These are phyloP conservation scores for Dolichotis patagonum DNA, from an alignment of 2,113 vertebrate genomes.

Conservation along the genomic window DNA sequence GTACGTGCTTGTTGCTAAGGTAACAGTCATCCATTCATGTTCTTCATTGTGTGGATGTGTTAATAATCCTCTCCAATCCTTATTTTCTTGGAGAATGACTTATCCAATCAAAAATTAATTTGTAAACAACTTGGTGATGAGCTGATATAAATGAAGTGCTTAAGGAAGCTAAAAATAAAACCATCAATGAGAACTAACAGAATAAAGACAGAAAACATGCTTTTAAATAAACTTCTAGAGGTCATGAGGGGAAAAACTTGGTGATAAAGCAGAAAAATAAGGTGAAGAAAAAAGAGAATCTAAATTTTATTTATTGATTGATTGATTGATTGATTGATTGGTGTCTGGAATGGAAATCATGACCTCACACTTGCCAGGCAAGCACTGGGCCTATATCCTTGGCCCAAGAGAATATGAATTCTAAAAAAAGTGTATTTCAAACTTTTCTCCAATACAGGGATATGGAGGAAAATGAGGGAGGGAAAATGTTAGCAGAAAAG, in stretches of 20 bases:
- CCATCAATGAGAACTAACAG: background rate
- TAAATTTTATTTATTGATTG: no score
- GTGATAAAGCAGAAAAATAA: background rate
- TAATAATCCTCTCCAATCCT: background rate
- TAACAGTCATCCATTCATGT: constrained; percentile 77
- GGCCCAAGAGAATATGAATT: background rate
- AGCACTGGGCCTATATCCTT: no score
- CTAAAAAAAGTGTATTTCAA: background rate
- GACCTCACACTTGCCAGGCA: no score
- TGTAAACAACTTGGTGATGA: background rate
- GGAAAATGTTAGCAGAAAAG: background rate
- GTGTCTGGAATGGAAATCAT: no score
- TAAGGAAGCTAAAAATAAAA: background rate
- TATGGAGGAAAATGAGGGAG: background rate
- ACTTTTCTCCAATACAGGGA: background rate
- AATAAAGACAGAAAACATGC: background rate
- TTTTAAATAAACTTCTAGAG: background rate
- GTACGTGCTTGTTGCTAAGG: constrained; percentile 75
- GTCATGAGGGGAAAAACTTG: background rate
- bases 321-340: no score
- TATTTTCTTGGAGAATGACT: background rate
- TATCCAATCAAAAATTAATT: constrained; percentile 11
- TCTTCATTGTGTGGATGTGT: constrained; percentile 56
- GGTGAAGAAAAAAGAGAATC: background rate
- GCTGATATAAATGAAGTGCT: background rate